phyloP scores from a whole-genome alignment of 2,113 vertebrate genomes.

The Nymphicus hollandicus region DNA sequence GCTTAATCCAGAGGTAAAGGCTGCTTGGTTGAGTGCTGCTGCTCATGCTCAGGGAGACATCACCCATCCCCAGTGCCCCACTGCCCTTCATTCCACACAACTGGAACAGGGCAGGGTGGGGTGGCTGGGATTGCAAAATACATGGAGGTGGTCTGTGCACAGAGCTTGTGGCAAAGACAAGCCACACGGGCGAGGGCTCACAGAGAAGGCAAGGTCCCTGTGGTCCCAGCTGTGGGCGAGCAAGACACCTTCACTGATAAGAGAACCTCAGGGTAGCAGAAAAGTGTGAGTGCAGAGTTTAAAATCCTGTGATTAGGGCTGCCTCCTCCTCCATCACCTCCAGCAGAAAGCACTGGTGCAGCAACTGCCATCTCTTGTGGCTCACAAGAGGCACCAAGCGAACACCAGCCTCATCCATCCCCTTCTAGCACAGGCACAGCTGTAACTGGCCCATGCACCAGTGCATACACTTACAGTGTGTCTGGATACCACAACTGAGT shows the following conservation, averaged over 20 bases:
- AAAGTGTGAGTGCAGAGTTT: background rate
- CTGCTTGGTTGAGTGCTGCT: background rate
- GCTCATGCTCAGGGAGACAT: background rate
- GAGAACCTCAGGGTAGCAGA: background rate
- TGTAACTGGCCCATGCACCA: background rate
- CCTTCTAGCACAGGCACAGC: background rate
- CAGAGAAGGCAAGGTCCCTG: too few relatives aligned
- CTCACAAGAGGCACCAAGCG: background rate
- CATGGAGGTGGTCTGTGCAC: fast-evolving
- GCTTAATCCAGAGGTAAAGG: too few relatives aligned
- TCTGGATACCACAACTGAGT: too few relatives aligned
- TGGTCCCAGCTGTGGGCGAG: background rate
- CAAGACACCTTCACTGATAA: background rate
- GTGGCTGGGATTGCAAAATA: background rate
- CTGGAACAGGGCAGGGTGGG: too few relatives aligned
- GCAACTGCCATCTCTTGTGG: background rate
- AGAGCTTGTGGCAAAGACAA: background rate
- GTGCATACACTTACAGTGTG: fast-evolving
- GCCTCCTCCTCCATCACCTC: background rate
- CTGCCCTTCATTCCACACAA: background rate
- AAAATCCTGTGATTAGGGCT: too few relatives aligned
- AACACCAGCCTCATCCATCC: background rate
- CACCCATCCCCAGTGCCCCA: background rate
- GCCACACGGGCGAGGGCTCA: too few relatives aligned
- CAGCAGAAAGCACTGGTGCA: background rate